A percentile compares a stretch with the other conserved stretches of the same genome.
Conservation (phyloP, 1,140 invertebrate species). For the Psix sp. region DNA sequence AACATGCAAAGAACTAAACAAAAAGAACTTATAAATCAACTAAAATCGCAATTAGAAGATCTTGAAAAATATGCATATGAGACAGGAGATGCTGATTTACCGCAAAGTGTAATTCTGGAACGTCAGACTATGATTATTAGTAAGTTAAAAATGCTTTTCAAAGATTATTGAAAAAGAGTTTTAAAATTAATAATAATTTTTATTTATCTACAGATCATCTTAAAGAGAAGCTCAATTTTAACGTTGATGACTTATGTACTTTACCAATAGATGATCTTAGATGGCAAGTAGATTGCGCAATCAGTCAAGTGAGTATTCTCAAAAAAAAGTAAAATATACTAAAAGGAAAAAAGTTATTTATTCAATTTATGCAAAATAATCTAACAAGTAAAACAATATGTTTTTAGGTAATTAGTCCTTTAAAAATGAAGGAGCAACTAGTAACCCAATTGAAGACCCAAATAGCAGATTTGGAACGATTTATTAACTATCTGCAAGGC, state of each 20-base stretch:
- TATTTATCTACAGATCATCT: constrained; percentile 79
- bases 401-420: constrained; percentile 92
- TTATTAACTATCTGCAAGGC: constrained; percentile 97
- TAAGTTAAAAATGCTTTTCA: constrained; percentile 58
- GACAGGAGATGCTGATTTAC: constrained; percentile 87
- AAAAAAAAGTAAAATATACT: background rate
- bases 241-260: constrained; percentile 86
- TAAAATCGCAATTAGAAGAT: constrained; percentile 95
- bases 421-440: constrained; percentile 97
- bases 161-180: background rate
- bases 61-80: constrained; percentile 96
- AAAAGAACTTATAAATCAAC: constrained; percentile 90
- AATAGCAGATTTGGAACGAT: constrained; percentile 96
- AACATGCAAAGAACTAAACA: constrained; percentile 84
- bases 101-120: constrained; percentile 89
- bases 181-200: background rate
- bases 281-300: constrained; percentile 86
- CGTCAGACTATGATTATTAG: constrained; percentile 92
- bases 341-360: background rate
- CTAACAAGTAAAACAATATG: constrained; percentile 47
- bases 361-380: background rate
- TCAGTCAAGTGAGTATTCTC: constrained; percentile 80
- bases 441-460: constrained; percentile 97
- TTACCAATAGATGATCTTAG: constrained; percentile 86
- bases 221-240: constrained; percentile 85